phyloP scores from a whole-genome alignment of 2,113 vertebrate genomes.

The Callaeas wilsoni region DNA sequence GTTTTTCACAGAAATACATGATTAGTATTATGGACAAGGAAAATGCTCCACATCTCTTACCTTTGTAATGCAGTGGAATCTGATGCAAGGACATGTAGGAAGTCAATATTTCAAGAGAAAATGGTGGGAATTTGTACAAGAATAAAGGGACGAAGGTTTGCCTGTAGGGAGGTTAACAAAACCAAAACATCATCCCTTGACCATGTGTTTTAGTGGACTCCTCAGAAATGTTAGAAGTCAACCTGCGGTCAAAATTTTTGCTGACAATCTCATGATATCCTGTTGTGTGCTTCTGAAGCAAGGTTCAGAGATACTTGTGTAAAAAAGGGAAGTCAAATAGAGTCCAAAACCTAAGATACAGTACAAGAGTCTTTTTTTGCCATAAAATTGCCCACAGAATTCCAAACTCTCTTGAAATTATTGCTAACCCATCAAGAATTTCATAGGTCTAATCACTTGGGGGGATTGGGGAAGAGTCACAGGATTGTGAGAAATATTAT shows the following conservation, averaged over 20 bases:
- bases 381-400: background rate
- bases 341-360: background rate
- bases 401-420: background rate
- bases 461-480: fast-evolving
- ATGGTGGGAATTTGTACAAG: background rate
- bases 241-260: background rate
- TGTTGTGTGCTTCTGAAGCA: background rate
- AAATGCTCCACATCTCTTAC: background rate
- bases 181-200: background rate
- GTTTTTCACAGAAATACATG: background rate
- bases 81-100: background rate
- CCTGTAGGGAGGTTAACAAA: background rate
- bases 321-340: background rate
- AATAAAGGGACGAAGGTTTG: background rate
- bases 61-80: background rate
- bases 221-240: background rate
- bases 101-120: background rate
- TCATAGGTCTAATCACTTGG: background rate
- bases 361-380: background rate
- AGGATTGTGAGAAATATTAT: background rate
- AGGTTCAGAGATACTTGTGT: background rate
- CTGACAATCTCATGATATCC: background rate
- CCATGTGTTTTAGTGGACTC: background rate
- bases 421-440: background rate
- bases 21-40: background rate